Conservation (phyloP, 2,888 invertebrate species). For the Campaea margaritaria region DNA sequence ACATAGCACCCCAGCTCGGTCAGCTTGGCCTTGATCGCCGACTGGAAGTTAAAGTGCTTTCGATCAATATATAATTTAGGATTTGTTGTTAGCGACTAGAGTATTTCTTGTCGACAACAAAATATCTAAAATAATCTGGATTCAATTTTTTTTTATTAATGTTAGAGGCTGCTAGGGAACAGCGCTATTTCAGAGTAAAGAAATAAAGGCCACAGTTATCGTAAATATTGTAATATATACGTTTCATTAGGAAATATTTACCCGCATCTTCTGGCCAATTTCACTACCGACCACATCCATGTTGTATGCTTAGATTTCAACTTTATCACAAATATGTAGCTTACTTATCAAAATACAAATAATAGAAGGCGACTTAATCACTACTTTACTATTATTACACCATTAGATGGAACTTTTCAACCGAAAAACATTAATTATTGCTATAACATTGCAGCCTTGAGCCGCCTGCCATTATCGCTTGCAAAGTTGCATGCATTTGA, state of each 20-base stretch:
- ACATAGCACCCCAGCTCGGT: constrained; percentile 97
- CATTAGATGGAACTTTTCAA: neutral
- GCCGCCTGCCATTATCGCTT: no score
- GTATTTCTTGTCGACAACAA: constrained; percentile 7
- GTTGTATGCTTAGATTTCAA: constrained; percentile 43
- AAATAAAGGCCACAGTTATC: neutral
- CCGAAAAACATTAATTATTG: neutral
- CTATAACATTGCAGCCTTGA: no score
- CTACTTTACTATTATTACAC: neutral
- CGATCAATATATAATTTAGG: constrained; percentile 29
- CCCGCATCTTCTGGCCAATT: constrained; percentile 95
- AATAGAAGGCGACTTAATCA: constrained; percentile 1
- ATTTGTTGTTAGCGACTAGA: constrained; percentile 15
- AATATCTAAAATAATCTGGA: neutral
- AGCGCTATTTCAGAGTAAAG: neutral
- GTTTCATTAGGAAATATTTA: constrained; percentile 72
- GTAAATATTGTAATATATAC: constrained; percentile 39
- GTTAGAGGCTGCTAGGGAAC: neutral
- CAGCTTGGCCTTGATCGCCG: constrained; percentile 97
- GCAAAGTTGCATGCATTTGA: no score
- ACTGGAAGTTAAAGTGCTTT: constrained; percentile 83
- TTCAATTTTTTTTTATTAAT: neutral
- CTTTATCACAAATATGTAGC: constrained; percentile 30
- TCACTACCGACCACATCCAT: constrained; percentile 94
- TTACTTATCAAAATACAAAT: constrained; percentile 24